A percentile compares a stretch with the other conserved stretches of the same genome.
These are phyloP conservation scores for Papilio demoleus DNA, from an alignment of 2,888 invertebrate genomes.

Conservation along the genomic window DNA sequence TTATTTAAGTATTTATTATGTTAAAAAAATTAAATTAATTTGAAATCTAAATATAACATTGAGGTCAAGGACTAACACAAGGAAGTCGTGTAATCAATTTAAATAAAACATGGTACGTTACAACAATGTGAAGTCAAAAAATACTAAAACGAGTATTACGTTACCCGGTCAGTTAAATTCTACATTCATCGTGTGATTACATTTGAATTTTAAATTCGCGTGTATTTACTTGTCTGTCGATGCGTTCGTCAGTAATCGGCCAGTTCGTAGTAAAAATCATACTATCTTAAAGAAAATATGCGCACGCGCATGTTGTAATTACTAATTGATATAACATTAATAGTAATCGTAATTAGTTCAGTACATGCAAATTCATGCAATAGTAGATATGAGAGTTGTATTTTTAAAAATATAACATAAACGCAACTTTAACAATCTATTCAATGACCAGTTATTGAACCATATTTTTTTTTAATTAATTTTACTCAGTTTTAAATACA, in stretches of 20 bases:
- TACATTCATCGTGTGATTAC: conserved; percentile 35
- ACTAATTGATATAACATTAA: not conserved
- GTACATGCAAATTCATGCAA: no score
- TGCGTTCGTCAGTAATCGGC: conserved; percentile 17
- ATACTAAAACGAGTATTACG: conserved; percentile 35
- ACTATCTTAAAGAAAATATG: conserved; percentile 6
- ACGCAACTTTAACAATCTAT: no score
- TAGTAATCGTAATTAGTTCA: not conserved
- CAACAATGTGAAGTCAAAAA: conserved; percentile 29
- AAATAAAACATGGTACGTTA: conserved; percentile 26
- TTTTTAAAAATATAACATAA: no score
- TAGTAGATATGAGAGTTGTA: no score
- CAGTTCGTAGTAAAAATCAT: conserved; percentile 28
- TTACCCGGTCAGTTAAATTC: conserved; percentile 25
- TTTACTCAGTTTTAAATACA: no score
- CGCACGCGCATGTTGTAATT: conserved; percentile 6
- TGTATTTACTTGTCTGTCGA: conserved; percentile 26
- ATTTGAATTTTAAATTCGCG: conserved; percentile 38
- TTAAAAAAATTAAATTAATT: no score
- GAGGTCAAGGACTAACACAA: not conserved
- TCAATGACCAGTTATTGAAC: no score
- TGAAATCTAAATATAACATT: conserved; percentile 9
- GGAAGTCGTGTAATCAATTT: conserved; percentile 22
- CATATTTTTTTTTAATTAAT: no score
- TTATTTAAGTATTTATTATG: no score